These are phyloP conservation scores for Channa argus DNA, from an alignment of 2,113 vertebrate genomes.

Conservation along the genomic window DNA sequence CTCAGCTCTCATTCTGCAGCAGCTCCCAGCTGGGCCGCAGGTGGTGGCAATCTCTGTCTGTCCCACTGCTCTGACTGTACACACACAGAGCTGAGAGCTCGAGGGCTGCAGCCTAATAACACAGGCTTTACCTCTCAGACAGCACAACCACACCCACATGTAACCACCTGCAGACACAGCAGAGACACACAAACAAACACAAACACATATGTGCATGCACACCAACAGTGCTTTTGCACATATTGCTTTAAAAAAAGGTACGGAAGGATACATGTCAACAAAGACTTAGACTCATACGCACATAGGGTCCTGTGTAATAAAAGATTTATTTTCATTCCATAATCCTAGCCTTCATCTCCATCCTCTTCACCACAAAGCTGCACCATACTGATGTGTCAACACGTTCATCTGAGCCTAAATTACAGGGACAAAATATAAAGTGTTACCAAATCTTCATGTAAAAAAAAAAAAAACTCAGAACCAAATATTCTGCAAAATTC, in stretches of 20 bases:
- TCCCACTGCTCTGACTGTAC: slow-evolving; percentile 57
- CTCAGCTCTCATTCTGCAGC: slow-evolving; percentile 57
- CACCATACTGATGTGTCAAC: slow-evolving; percentile 14
- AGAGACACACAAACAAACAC: not conserved
- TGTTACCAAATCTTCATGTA: not conserved
- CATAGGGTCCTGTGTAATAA: not conserved
- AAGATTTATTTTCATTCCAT: not conserved
- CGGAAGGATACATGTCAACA: not conserved
- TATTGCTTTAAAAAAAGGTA: not conserved
- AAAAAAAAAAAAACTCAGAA: not conserved
- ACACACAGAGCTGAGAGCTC: slow-evolving; percentile 53
- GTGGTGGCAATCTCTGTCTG: slow-evolving; percentile 73
- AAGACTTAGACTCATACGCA: not conserved
- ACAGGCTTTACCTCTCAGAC: slow-evolving; percentile 64
- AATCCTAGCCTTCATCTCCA: not conserved
- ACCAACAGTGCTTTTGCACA: not conserved
- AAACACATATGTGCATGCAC: not conserved
- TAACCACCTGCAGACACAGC: slow-evolving; percentile 27
- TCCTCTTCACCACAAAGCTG: not conserved
- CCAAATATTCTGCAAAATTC: too few species aligned
- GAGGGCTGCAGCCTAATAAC: slow-evolving; percentile 64
- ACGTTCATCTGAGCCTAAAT: slow-evolving; percentile 5
- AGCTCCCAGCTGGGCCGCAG: slow-evolving; percentile 74
- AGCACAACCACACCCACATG: slow-evolving; percentile 22
- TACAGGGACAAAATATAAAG: not conserved